phyloP scores from a whole-genome alignment of 2,113 vertebrate genomes.

The Prunella himalayana region DNA sequence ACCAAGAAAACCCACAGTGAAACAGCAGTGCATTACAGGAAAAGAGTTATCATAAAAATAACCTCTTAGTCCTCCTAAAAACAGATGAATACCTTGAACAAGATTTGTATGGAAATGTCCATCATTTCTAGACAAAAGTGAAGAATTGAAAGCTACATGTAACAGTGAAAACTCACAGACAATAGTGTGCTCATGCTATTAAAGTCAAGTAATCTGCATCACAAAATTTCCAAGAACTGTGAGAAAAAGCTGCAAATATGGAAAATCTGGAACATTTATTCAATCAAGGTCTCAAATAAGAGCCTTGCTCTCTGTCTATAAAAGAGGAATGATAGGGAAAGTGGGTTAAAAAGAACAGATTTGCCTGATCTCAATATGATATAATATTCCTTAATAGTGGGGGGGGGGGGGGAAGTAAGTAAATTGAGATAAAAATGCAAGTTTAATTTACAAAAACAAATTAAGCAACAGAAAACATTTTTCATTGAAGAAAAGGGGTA shows the following conservation, averaged over 20 bases:
- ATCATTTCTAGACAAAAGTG: neutral
- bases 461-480: neutral
- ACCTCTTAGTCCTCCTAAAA: neutral
- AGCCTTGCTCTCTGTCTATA: neutral
- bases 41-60: neutral
- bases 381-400: neutral
- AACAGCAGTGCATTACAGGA: neutral
- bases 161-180: neutral
- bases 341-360: neutral
- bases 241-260: neutral
- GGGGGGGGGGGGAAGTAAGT: neutral
- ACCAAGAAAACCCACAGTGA: neutral
- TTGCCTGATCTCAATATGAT: neutral
- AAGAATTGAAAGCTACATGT: neutral
- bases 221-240: neutral
- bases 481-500: neutral
- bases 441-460: neutral
- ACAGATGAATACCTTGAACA: neutral
- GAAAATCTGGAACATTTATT: neutral
- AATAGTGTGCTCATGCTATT: neutral
- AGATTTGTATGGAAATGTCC: neutral
- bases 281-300: neutral
- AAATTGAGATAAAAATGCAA: neutral
- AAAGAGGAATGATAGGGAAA: neutral
- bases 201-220: neutral